Evolutionary conservation across 2,113 vertebrate genomes (phyloP).

Genomic region (Periophthalmus modestus): DNA sequence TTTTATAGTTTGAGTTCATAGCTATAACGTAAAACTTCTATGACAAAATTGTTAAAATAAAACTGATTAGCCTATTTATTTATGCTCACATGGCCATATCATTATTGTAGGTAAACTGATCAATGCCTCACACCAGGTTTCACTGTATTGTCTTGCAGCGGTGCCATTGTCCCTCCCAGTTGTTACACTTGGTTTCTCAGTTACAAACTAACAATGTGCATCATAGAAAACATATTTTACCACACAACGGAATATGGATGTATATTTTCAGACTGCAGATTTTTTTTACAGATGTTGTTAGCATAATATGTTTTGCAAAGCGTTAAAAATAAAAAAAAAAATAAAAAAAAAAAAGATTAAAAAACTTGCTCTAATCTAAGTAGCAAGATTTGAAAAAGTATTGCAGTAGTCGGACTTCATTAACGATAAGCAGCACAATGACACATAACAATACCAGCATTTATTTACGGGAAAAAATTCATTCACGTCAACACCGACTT

Average conservation of each 20-base stretch:
- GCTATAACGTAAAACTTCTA: neutral
- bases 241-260: constrained; percentile 75
- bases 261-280: constrained; percentile 80
- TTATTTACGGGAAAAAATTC: constrained; percentile 17
- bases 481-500: constrained; percentile 42
- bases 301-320: constrained; percentile 68
- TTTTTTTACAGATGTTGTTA: constrained; percentile 75
- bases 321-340: constrained; percentile 19
- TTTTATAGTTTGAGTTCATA: no score
- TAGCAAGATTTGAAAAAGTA: constrained; percentile 30
- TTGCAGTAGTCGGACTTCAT: constrained; percentile 38
- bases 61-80: neutral
- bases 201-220: constrained; percentile 59
- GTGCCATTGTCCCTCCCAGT: constrained; percentile 51
- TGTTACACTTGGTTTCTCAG: constrained; percentile 64
- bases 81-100: neutral
- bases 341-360: no score
- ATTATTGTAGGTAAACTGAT: constrained; percentile 45
- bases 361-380: constrained; percentile 52
- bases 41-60: neutral
- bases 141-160: constrained; percentile 38
- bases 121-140: constrained; percentile 32
- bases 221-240: constrained; percentile 77
- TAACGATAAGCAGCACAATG: constrained; percentile 27
- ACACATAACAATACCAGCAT: constrained; percentile 34